Evolutionary conservation across 2,113 vertebrate species (phyloP).

Genomic region (Lepus americanus): DNA sequence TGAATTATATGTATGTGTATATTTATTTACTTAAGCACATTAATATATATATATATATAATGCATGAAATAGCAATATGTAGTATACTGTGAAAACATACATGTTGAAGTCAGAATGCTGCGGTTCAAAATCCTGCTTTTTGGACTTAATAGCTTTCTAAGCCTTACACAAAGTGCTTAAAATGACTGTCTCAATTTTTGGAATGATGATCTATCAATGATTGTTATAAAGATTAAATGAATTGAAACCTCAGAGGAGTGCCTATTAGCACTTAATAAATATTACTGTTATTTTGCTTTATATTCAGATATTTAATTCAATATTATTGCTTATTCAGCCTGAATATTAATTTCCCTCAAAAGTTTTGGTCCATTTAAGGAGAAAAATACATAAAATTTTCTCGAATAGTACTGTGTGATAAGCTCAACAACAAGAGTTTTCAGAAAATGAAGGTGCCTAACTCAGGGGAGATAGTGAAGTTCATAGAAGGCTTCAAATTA

Average conservation of each 20-base stretch:
- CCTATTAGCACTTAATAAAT: neutral
- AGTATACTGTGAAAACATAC: neutral
- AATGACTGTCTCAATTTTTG: neutral
- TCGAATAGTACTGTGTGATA: neutral
- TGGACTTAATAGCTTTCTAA: neutral
- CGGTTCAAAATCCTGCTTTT: neutral
- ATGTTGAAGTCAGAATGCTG: neutral
- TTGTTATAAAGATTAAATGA: neutral
- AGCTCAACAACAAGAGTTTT: neutral
- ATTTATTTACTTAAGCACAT: neutral
- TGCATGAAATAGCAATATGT: neutral
- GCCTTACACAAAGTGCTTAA: neutral
- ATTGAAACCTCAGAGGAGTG: neutral
- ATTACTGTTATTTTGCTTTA: constrained; percentile 44
- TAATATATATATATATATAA: neutral
- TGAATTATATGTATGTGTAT: neutral
- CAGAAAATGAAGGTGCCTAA: neutral
- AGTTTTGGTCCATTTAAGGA: constrained; percentile 2
- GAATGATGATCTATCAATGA: too few relatives aligned
- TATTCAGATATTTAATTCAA: neutral
- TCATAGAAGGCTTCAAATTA: neutral
- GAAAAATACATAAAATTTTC: neutral
- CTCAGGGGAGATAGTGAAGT: too few relatives aligned
- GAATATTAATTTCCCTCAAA: neutral
- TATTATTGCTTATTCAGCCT: neutral